Conservation (phyloP, 2,797 vertebrate genomes). For the Odontamblyopus lacepedii region DNA sequence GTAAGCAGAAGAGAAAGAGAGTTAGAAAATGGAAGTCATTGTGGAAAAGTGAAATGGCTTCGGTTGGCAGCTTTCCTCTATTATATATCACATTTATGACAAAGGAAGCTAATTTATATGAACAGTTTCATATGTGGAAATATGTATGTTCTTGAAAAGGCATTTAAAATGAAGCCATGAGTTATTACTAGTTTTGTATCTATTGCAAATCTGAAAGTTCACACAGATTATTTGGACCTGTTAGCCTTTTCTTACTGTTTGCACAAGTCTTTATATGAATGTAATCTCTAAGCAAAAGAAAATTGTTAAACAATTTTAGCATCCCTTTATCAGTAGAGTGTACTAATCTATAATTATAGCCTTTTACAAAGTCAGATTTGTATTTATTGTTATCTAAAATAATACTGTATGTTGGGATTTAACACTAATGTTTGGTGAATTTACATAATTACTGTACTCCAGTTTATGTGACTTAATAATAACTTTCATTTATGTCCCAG, state of each 20-base stretch:
- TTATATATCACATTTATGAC: conserved; percentile 39
- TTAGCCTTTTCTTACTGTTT: conserved; percentile 40
- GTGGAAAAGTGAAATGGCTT: conserved; percentile 23
- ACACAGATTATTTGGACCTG: conserved; percentile 24
- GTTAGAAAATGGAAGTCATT: conserved; percentile 37
- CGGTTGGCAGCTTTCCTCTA: conserved; percentile 31
- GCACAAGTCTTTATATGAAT: conserved; percentile 64
- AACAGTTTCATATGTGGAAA: conserved; percentile 20
- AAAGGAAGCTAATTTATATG: conserved; percentile 23
- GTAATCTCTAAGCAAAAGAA: conserved; percentile 51
- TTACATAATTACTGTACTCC: conserved; percentile 56
- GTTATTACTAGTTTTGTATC: conserved; percentile 31
- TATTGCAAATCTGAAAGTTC: conserved; percentile 45
- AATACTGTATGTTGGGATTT: conserved; percentile 65
- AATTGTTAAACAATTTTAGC: conserved; percentile 32
- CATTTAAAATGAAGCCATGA: conserved; percentile 24
- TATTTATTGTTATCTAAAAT: conserved; percentile 53
- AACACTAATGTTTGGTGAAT: conserved; percentile 54
- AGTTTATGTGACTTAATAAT: conserved; percentile 63
- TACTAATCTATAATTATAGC: conserved; percentile 32
- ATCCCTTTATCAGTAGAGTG: conserved; percentile 37
- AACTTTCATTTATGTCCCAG: conserved; percentile 40
- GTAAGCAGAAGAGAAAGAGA: conserved; percentile 1
- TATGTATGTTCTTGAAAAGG: conserved; percentile 28
- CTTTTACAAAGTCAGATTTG: conserved; percentile 57